These are phyloP conservation scores for Hydrozoanthus tunicans DNA, from an alignment of 64 coral and sea anemone genomes.

Conservation along the genomic window DNA sequence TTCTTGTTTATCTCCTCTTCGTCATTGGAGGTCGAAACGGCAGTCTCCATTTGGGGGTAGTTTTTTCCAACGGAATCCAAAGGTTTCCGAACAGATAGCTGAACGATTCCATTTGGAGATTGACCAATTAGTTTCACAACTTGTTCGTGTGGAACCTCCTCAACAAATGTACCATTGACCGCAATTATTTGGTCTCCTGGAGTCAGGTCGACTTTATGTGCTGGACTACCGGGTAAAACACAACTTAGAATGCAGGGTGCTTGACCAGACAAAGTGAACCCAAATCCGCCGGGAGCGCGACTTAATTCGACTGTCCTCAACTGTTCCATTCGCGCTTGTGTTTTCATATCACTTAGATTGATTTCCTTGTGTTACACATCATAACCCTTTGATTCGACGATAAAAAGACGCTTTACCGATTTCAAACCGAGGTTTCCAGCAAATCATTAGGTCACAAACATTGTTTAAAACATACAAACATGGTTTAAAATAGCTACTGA, in stretches of 20 bases:
- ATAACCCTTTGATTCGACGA: not conserved
- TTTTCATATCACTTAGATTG: constrained; percentile 2
- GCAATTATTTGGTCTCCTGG: constrained; percentile 86
- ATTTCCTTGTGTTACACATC: constrained; percentile 9
- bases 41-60: constrained; percentile 10
- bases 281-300: constrained; percentile 77
- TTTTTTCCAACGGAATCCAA: constrained; percentile 9
- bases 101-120: constrained; percentile 74
- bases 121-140: constrained; percentile 89
- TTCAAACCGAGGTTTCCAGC: constrained; percentile 11
- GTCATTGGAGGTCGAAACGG: constrained; percentile 38
- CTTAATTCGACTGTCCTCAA: constrained; percentile 65
- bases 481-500: not conserved
- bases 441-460: constrained; percentile 42
- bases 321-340: constrained; percentile 12
- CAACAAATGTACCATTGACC: constrained; percentile 90
- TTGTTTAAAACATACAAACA: constrained; percentile 17
- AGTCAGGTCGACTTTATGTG: constrained; percentile 83
- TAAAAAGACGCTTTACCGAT: not conserved
- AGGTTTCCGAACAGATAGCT: constrained; percentile 73
- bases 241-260: constrained; percentile 94
- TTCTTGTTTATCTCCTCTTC: constrained; percentile 72
- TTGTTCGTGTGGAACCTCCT: constrained; percentile 78
- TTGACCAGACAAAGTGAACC: constrained; percentile 92
- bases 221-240: constrained; percentile 88